phyloP scores from a whole-genome alignment of 2,888 invertebrate genomes.

The Plagiodera versicolora region DNA sequence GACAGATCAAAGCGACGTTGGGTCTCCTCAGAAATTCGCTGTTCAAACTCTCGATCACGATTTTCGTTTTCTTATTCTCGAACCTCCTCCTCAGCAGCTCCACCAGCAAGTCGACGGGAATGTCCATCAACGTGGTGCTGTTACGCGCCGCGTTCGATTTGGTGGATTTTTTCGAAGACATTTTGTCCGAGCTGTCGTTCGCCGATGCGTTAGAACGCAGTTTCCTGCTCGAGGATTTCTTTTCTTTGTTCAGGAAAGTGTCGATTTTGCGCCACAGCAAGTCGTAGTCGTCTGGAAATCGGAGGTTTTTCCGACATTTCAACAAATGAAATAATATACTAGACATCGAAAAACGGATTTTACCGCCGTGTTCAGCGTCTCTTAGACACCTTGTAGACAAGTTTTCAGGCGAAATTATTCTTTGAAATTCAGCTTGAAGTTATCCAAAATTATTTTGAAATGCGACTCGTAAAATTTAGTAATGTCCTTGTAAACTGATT shows the following conservation, averaged over 20 bases:
- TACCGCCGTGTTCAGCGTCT: too few relatives aligned
- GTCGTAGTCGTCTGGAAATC: conserved; percentile 42
- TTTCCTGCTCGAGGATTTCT: conserved; percentile 12
- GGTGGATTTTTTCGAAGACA: conserved; percentile 9
- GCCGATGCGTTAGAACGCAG: conserved; percentile 16
- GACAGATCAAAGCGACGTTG: conserved; percentile 37
- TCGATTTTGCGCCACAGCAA: conserved; percentile 39
- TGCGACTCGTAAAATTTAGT: too few relatives aligned
- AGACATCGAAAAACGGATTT: too few relatives aligned
- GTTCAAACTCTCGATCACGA: conserved; percentile 43
- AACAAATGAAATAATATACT: too few relatives aligned
- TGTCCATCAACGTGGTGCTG: conserved; percentile 38
- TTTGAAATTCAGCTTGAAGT: too few relatives aligned
- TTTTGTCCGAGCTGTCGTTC: conserved; percentile 22
- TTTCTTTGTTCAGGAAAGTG: conserved; percentile 24
- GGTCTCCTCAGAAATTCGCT: conserved; percentile 45
- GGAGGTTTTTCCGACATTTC: too few relatives aligned
- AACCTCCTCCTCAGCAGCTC: conserved; percentile 40
- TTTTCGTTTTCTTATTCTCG: conserved; percentile 5
- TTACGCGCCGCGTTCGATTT: neutral
- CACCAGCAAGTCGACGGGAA: conserved; percentile 38
- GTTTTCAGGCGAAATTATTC: too few relatives aligned
- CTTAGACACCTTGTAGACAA: too few relatives aligned
- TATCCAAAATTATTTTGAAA: too few relatives aligned
- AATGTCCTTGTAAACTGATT: too few relatives aligned